A percentile compares a stretch with the other conserved stretches of the same genome.
These are phyloP conservation scores for Strigamia crassipes DNA, from an alignment of 2,888 invertebrate genomes.

Conservation along the genomic window DNA sequence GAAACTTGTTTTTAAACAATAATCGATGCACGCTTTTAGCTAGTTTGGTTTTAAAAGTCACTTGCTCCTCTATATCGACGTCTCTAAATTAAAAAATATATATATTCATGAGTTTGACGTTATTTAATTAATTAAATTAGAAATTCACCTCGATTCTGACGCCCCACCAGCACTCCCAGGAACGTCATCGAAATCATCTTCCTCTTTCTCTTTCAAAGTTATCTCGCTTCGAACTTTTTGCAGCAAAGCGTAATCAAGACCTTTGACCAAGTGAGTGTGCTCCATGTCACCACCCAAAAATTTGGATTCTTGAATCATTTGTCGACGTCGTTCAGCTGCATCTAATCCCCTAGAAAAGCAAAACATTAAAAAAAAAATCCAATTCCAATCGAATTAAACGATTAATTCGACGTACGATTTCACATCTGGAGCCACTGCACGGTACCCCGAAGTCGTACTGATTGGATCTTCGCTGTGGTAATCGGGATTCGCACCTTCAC, in stretches of 20 bases:
- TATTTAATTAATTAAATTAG: background rate
- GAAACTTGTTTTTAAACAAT: slow-evolving; percentile 62
- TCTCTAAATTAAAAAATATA: background rate
- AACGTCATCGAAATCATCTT: slow-evolving; percentile 75
- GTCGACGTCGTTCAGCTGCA: slow-evolving; percentile 90
- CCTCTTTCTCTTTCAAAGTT: slow-evolving; percentile 75
- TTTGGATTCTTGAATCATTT: slow-evolving; percentile 97
- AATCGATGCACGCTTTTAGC: slow-evolving; percentile 70
- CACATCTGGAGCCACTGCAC: slow-evolving; percentile 95
- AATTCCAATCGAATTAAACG: background rate
- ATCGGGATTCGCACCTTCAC: slow-evolving; percentile 80
- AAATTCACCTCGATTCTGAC: slow-evolving; percentile 6
- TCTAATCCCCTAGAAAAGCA: slow-evolving; percentile 65
- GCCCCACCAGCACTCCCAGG: too few relatives aligned
- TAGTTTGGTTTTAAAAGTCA: slow-evolving; percentile 80
- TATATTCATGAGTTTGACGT: background rate
- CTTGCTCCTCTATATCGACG: slow-evolving; percentile 70
- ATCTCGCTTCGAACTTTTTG: slow-evolving; percentile 92
- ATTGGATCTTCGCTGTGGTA: slow-evolving; percentile 77
- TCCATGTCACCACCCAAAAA: slow-evolving; percentile 99
- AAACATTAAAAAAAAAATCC: slow-evolving; percentile 32
- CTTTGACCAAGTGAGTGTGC: slow-evolving; percentile 99
- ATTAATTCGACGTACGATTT: slow-evolving; percentile 70
- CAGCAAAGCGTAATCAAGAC: slow-evolving; percentile 86
- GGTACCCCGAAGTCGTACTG: slow-evolving; percentile 80